Evolutionary conservation across 2,888 invertebrate species (phyloP).

Genomic region (Hybos culiciformis): DNA sequence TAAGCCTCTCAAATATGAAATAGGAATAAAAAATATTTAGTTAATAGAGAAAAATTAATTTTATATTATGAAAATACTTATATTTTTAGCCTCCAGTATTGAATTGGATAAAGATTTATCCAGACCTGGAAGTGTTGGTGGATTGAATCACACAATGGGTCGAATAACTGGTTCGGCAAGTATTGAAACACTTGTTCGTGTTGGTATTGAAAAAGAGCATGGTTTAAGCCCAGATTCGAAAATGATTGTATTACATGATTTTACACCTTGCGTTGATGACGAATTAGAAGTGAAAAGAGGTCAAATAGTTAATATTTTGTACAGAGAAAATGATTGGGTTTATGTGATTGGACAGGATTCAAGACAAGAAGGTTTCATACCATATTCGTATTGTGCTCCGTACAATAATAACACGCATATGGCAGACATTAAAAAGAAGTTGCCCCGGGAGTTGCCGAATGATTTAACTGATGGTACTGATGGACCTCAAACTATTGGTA

Average conservation of each 20-base stretch:
- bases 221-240: constrained; percentile 84
- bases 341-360: constrained; percentile 87
- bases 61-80: neutral
- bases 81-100: constrained; percentile 51
- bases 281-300: constrained; percentile 82
- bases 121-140: constrained; percentile 42
- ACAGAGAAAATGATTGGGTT: constrained; percentile 94
- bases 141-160: constrained; percentile 69
- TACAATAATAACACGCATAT: constrained; percentile 60
- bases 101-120: constrained; percentile 64
- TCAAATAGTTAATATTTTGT: constrained; percentile 86
- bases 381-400: constrained; percentile 85
- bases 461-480: constrained; percentile 31
- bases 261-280: constrained; percentile 89
- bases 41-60: neutral
- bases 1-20: too few species aligned
- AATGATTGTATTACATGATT: constrained; percentile 90
- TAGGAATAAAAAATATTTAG: too few species aligned
- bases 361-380: constrained; percentile 85
- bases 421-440: constrained; percentile 77
- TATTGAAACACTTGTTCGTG: constrained; percentile 41
- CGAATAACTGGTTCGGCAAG: constrained; percentile 90
- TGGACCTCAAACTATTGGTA: neutral
- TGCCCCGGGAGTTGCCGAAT: constrained; percentile 56
- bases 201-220: constrained; percentile 82